Evolutionary conservation across 1,140 invertebrate genomes (phyloP).

Genomic region (Pachypeltis micranthus): DNA sequence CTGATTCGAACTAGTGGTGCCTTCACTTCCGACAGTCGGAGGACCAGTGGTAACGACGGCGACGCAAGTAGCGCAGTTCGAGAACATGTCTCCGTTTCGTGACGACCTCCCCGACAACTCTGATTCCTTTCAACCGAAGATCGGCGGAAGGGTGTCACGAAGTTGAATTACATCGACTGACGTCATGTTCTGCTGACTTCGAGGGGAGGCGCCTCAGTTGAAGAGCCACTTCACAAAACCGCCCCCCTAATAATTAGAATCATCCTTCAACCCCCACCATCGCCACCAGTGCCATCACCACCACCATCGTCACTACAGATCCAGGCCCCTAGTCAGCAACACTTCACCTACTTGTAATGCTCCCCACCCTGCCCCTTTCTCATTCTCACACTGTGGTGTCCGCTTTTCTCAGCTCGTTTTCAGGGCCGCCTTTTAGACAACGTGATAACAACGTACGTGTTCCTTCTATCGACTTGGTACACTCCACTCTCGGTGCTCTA

Average conservation of each 20-base stretch:
- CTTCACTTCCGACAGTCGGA: no score
- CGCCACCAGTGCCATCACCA: not conserved
- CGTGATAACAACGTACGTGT: no score
- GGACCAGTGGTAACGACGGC: slow-evolving; percentile 4
- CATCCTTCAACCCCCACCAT: not conserved
- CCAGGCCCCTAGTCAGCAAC: not conserved
- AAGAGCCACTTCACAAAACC: not conserved
- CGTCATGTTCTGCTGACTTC: not conserved
- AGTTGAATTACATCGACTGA: not conserved
- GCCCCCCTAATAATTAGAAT: not conserved
- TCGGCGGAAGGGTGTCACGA: not conserved
- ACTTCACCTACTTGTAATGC: not conserved
- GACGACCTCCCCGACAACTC: not conserved
- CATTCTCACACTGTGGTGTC: no score
- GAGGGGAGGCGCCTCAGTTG: not conserved
- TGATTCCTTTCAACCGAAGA: not conserved
- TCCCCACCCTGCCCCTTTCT: not conserved
- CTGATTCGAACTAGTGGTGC: no score
- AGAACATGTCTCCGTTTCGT: slow-evolving; percentile 5
- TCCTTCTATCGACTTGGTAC: no score
- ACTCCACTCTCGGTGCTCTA: no score
- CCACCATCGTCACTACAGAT: not conserved
- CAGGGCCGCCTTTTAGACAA: no score
- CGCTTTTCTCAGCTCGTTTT: no score
- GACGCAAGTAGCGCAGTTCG: slow-evolving; percentile 10